phyloP scores from a whole-genome alignment of 2,797 vertebrate species.

The Protosalanx chinensis region DNA sequence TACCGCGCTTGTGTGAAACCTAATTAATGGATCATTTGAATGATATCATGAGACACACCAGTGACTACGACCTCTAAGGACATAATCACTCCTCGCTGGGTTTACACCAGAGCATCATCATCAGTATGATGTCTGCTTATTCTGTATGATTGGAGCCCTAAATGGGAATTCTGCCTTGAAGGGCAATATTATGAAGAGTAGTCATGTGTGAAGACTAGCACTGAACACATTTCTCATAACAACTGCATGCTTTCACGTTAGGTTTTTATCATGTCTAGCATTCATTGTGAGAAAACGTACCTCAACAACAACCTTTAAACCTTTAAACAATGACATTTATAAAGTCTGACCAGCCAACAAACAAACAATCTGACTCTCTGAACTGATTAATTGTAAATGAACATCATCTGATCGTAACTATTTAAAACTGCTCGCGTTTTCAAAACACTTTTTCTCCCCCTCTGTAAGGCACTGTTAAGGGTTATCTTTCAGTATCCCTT shows the following conservation, averaged over 20 bases:
- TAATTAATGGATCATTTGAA: slow-evolving; percentile 88
- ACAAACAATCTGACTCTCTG: not conserved
- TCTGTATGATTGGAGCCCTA: slow-evolving; percentile 52
- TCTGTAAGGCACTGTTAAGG: slow-evolving; percentile 34
- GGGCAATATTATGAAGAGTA: slow-evolving; percentile 48
- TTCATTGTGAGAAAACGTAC: slow-evolving; percentile 1
- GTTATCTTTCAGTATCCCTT: slow-evolving; percentile 70
- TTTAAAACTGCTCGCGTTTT: slow-evolving; percentile 33
- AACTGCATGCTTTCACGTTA: slow-evolving; percentile 23
- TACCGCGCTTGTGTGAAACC: slow-evolving; percentile 75
- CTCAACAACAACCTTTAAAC: not conserved
- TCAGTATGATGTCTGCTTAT: slow-evolving; percentile 54
- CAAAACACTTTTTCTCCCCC: slow-evolving; percentile 24
- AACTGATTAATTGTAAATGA: not conserved
- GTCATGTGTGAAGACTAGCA: slow-evolving; percentile 51
- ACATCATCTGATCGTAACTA: slow-evolving; percentile 6
- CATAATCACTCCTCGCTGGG: slow-evolving; percentile 67
- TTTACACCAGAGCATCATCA: slow-evolving; percentile 27
- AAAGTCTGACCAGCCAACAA: not conserved
- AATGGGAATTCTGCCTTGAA: slow-evolving; percentile 62
- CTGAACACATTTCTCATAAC: slow-evolving; percentile 37
- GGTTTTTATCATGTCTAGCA: slow-evolving; percentile 24
- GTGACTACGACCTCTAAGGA: slow-evolving; percentile 84
- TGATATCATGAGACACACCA: slow-evolving; percentile 77
- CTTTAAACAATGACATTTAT: not conserved